phyloP scores from a whole-genome alignment of 2,797 vertebrate species.

The Notoglanidium macrostoma region DNA sequence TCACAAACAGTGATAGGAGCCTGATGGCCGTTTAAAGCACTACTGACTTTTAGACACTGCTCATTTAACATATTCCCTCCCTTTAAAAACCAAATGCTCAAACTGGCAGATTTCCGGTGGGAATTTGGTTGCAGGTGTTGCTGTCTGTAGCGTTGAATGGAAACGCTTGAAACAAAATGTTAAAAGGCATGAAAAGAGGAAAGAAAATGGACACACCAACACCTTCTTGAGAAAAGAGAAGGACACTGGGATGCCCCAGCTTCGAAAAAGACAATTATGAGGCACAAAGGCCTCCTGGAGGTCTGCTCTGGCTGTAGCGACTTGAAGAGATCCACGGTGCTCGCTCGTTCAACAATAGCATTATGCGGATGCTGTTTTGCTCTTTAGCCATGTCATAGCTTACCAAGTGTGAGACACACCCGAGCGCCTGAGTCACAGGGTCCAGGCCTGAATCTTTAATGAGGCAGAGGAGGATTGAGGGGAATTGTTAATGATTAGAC shows the following conservation, averaged over 20 bases:
- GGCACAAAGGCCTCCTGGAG: slow-evolving; percentile 49
- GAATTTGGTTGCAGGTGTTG: slow-evolving; percentile 37
- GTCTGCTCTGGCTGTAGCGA: slow-evolving; percentile 39
- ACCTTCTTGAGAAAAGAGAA: slow-evolving; percentile 35
- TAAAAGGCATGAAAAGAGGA: slow-evolving; percentile 40
- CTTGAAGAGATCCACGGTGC: slow-evolving; percentile 38
- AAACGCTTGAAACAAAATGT: slow-evolving; percentile 38
- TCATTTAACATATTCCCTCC: slow-evolving; percentile 23
- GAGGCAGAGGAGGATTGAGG: slow-evolving; percentile 21
- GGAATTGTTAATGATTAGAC: slow-evolving; percentile 44
- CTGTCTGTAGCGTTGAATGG: not conserved
- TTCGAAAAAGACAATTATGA: slow-evolving; percentile 53
- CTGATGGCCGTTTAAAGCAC: slow-evolving; percentile 41
- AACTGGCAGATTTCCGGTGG: slow-evolving; percentile 7
- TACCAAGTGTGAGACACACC: slow-evolving; percentile 46
- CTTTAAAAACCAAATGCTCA: slow-evolving; percentile 6
- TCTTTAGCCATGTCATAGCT: slow-evolving; percentile 27
- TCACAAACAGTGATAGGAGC: slow-evolving; percentile 17
- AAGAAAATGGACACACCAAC: slow-evolving; percentile 49
- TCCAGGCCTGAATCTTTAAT: slow-evolving; percentile 40
- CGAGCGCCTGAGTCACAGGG: slow-evolving; percentile 37
- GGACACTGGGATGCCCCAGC: slow-evolving; percentile 45
- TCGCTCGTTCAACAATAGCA: slow-evolving; percentile 47
- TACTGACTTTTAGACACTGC: slow-evolving; percentile 21
- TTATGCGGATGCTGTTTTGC: slow-evolving; percentile 52